Base-by-base conservation (phyloP, 2,113 vertebrate species). In the Brienomyrus longianalis region DNA sequence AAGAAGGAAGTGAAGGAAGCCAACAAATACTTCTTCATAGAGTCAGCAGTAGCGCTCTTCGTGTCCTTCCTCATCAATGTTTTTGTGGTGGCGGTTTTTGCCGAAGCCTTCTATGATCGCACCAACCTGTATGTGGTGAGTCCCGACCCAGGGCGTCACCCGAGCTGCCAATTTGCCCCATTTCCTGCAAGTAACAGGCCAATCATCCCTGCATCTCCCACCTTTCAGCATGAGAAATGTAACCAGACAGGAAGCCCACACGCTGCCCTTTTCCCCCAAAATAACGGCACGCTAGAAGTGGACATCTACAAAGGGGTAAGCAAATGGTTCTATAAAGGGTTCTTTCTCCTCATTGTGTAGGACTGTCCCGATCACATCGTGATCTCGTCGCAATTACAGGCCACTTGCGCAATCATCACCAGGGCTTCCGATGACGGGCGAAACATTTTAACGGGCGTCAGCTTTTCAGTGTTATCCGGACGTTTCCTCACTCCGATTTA, bases 1-100 rank as follows among this genome's bases (percentile, higher is more conserved):
- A 96, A 95, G 91, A 93, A 92, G 31, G 95, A 97, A 84, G 94
- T 98, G 0, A 93, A 17, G 2, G 97, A 98, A 80, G 97, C 97
- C 27, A 98, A 98, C 89, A 98, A 97, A 3, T 98, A 98, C 88
- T 98, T 96, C 93, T 97, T 98, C 94, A 95, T 97, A 0, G 97
- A 98, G 94, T 96, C 97, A 47, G 95, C 95, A 92, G 89, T 97
- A 0, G 97, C 97, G 0, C 96, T 98, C 83, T 98, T 98, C 6
- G 54, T 98, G 89, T 98, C 97, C 48, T 98, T 98, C 95, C 94
- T 98, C 95, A 98, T 98, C 91, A 98, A 98, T 0, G 95, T 98
- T 91, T 98, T 98, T 1, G 97, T 98, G 0, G 97, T 98, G 86
- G 95, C 97, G 0, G 97, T 98, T 52, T 98, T 98, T 7, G 97